Base-by-base conservation (phyloP, 2,113 vertebrate genomes). In the Cololabis saira region DNA sequence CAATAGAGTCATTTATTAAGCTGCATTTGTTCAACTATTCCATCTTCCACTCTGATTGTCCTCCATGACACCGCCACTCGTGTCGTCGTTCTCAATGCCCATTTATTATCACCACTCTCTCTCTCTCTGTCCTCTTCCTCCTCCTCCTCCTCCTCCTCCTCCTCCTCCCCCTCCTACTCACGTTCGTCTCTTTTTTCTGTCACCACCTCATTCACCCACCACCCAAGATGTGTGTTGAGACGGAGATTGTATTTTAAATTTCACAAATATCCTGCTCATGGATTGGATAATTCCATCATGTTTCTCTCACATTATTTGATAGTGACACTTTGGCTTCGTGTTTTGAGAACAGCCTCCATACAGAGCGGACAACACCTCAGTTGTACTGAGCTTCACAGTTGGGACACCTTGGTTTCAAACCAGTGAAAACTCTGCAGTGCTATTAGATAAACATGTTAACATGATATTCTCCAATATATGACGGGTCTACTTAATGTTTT, bases 191-290 rank as follows among this genome's bases (percentile, higher is more conserved):
- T 27, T 74, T 53, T 27, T 27, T 63, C n/a, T 59, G 47, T 59
- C 49, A 50, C 49, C 14, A 40, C 67, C 47, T 16, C 22, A 30
- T 5, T 16, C 40, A 19, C 21, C 49, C 16, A 1, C 15, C 27
- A 15, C 37, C 1, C 40, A 27, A 27, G 24, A 27, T 27, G 24
- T 42, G 37, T 74, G 74, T 76, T 74, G 70, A 86, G 16, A 30
- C 33, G 76, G 83, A 82, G 81, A 80, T 86, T 85, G 24, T 27
- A 27, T 27, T 88, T 64, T 57, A 76, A 68, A 65, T 61, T 69
- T 83, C 77, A 81, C 74, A 85, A 81, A 85, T 69, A 69, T 81
- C 69, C 54, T 66, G 33, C 70, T 82, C 67, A 79, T 78, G 75
- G 64, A 73, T 67, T 67, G 72, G 19, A 37, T 67, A 83, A 64